Conservation (phyloP, 2,113 vertebrate species). For the Lagenorhynchus albirostris region DNA sequence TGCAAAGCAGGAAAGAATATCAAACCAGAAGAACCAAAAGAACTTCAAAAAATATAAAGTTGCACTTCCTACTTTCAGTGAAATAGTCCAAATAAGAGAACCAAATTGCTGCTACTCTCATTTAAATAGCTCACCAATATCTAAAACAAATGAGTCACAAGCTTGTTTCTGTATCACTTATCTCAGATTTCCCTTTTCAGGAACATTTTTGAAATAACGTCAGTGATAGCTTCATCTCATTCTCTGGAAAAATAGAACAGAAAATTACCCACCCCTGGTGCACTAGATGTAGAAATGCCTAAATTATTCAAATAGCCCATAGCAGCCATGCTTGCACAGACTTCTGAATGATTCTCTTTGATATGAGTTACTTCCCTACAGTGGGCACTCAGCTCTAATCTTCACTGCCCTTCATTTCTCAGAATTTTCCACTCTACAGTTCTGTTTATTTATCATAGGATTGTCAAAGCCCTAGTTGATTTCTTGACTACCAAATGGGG, state of each 20-base stretch:
- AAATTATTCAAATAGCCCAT: slow-evolving; percentile 66
- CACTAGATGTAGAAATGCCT: slow-evolving; percentile 38
- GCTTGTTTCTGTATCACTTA: slow-evolving; percentile 53
- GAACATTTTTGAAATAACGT: slow-evolving; percentile 56
- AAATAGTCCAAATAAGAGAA: slow-evolving; percentile 44
- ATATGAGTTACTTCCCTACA: slow-evolving; percentile 13
- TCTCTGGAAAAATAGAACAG: slow-evolving; percentile 50
- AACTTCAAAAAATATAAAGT: slow-evolving; percentile 48
- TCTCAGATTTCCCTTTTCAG: slow-evolving; percentile 56
- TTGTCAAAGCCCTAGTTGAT: slow-evolving; percentile 39
- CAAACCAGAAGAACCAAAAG: slow-evolving; percentile 18
- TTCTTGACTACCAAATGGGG: neutral
- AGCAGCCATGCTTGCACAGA: neutral
- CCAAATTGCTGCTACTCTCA: slow-evolving; percentile 12
- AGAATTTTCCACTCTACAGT: slow-evolving; percentile 1
- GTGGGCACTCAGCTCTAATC: slow-evolving; percentile 31
- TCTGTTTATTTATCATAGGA: neutral
- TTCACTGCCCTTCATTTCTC: slow-evolving; percentile 13
- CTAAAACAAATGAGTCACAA: slow-evolving; percentile 7
- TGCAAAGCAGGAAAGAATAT: slow-evolving; percentile 9
- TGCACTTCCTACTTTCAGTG: neutral
- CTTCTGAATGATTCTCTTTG: slow-evolving; percentile 66
- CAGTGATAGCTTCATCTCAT: slow-evolving; percentile 55
- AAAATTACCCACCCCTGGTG: slow-evolving; percentile 39
- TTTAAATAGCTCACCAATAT: slow-evolving; percentile 37